Evolutionary conservation across 1,140 invertebrate genomes (phyloP), one percentile per base, ranked within the genome.

Genomic region (Tetraneura akinire): DNA sequence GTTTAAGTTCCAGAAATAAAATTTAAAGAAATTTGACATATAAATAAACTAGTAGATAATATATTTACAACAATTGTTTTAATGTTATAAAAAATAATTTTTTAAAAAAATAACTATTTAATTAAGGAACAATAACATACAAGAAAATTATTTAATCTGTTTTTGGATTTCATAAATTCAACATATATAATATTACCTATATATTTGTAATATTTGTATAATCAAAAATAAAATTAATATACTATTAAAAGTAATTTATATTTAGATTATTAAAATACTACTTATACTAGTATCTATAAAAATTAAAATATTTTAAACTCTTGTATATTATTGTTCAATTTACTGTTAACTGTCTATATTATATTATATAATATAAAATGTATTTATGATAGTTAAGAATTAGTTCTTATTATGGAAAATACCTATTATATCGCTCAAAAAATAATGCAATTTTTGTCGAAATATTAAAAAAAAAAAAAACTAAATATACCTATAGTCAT

Each of bases 361-460:
- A 1, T 49, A 49, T 49, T 66, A 37, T 37, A 16, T 64, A 6
- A 32, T 60, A 18, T 11, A 32, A 32, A 16, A 47, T 47, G 16
- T 68, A 68, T 47, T 47, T 47, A 16, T 32, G 47, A 1, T 21
- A 71, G 29, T 29, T 71, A 71, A 71, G 10, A 51, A 71, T 18
- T 49, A 71, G 5, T 51, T 29, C 6, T 21, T 71, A 29, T 18
- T 42, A 37, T 29, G 47, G 47, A 51, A 71, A 71, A 71, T 18
- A 32, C 16, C 32, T n/a, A 62, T 26, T 11, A 71, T 29, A 49
- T 51, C 49, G 68, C 23, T 71, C n/a, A 42, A 71, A 47, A 70
- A 71, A 26, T 49, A 49, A 71, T 45, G 47, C 68, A 49, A 49
- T 71, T 51, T 26, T 71, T 29, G 47, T 71, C 68, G 32, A 68